A percentile compares a stretch with the other conserved stretches of the same genome.
Conservation (phyloP, 2,888 invertebrate genomes). For the Salticus scenicus region DNA sequence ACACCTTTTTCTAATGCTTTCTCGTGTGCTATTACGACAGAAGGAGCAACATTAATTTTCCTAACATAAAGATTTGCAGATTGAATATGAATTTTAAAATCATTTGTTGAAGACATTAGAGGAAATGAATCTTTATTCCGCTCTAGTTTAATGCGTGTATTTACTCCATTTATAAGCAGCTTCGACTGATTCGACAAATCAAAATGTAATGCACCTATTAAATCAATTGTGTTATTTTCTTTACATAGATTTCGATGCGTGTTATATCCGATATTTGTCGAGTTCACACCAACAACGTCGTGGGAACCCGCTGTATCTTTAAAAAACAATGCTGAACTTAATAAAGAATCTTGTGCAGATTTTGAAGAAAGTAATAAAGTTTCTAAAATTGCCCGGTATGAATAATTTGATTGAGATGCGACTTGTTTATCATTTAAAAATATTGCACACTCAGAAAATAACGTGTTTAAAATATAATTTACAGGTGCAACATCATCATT, state of each 20-base stretch:
- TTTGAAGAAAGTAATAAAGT: background rate
- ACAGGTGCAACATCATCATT: conserved; percentile 5
- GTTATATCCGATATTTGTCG: conserved; percentile 5
- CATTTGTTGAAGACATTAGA: background rate
- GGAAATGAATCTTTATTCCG: conserved; percentile 17
- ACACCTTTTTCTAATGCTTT: no score
- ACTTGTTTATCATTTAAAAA: conserved; percentile 31
- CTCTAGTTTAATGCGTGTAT: conserved; percentile 22
- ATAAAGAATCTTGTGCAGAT: background rate
- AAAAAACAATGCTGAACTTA: conserved; percentile 3
- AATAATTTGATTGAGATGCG: conserved; percentile 22
- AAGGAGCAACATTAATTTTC: conserved; percentile 15
- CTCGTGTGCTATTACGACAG: background rate
- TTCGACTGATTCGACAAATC: conserved; percentile 22
- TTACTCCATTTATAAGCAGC: conserved; percentile 5
- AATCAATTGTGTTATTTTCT: conserved; percentile 12
- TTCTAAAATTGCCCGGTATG: conserved; percentile 10
- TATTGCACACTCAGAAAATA: conserved; percentile 27
- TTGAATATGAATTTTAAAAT: conserved; percentile 13
- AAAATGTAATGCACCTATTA: conserved; percentile 22
- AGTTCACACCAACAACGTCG: background rate
- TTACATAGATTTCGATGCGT: background rate
- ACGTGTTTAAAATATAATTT: conserved; percentile 25
- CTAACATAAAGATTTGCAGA: conserved; percentile 19
- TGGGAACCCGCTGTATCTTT: conserved; percentile 6